Percentiles rank a stretch among this genome's conserved stretches.
Conservation (phyloP, 2,888 invertebrate genomes). For the Tubulanus polymorphus region DNA sequence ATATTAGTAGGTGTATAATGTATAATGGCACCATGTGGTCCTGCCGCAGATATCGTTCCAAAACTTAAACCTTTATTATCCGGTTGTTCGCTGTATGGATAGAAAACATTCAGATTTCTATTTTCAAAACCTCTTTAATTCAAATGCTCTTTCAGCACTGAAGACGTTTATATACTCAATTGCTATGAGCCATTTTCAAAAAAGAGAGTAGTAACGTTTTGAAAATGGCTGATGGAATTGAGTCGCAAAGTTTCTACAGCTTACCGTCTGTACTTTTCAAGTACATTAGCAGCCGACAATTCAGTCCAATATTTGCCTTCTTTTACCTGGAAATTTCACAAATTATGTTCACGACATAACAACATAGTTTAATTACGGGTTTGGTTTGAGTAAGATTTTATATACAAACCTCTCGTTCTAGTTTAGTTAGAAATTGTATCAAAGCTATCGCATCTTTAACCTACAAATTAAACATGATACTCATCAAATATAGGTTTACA, state of each 20-base stretch:
- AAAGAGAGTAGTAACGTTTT: too few species aligned
- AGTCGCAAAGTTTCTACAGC: too few species aligned
- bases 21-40: constrained; percentile 48
- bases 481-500: too few species aligned
- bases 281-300: constrained; percentile 25
- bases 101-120: too few species aligned
- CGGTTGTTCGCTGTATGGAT: constrained; percentile 27
- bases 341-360: too few species aligned
- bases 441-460: constrained; percentile 67
- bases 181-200: too few species aligned
- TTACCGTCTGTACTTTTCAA: constrained; percentile 27
- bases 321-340: constrained; percentile 22
- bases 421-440: constrained; percentile 60
- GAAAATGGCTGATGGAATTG: too few species aligned
- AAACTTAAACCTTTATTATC: constrained; percentile 48
- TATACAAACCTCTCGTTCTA: constrained; percentile 61
- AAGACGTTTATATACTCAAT: too few species aligned
- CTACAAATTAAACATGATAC: constrained; percentile 26
- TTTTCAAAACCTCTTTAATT: too few species aligned
- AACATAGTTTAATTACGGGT: too few species aligned
- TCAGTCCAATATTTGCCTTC: constrained; percentile 28
- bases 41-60: constrained; percentile 42
- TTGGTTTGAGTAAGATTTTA: too few species aligned
- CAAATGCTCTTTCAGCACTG: too few species aligned
- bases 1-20: constrained; percentile 41